A percentile compares a stretch with the other conserved stretches of the same genome.
Conservation (phyloP, 1,140 invertebrate genomes). For the Leptinotarsa lineolata region DNA sequence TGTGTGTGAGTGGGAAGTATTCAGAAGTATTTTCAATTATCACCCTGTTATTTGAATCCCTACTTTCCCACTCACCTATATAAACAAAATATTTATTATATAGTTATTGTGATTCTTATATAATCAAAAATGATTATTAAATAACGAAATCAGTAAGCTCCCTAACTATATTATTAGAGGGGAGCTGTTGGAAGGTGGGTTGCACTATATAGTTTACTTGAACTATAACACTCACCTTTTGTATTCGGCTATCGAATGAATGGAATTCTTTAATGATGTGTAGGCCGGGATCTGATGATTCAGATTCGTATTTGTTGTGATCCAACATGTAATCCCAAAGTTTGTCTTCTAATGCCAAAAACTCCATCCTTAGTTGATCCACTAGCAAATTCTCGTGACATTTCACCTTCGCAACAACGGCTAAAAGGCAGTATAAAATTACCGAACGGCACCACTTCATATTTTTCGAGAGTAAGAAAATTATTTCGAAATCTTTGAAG, state of each 20-base stretch:
- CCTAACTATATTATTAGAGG: too few species aligned
- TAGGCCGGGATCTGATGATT: conserved; percentile 44
- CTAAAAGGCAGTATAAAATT: not conserved
- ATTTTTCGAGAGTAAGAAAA: too few species aligned
- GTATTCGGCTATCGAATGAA: conserved; percentile 56
- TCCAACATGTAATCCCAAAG: conserved; percentile 58
- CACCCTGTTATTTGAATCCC: too few species aligned
- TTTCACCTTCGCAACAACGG: not conserved
- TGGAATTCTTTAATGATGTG: conserved; percentile 63
- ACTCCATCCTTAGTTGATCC: conserved; percentile 61
- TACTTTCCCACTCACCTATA: too few species aligned
- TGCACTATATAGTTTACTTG: too few species aligned
- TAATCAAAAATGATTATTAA: too few species aligned
- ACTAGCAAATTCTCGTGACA: conserved; percentile 45
- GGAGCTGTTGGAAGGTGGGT: too few species aligned
- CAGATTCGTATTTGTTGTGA: conserved; percentile 42
- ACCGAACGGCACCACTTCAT: not conserved
- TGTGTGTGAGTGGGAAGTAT: too few species aligned
- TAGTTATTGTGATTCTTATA: too few species aligned
- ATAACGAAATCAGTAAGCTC: too few species aligned
- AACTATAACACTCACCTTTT: conserved; percentile 31
- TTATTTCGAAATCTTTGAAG: not conserved
- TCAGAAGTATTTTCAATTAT: too few species aligned
- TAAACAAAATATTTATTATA: too few species aligned
- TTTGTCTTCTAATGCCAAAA: conserved; percentile 59